A percentile compares a stretch with the other conserved stretches of the same genome.
phyloP scores from a whole-genome alignment of 1,140 invertebrate genomes.

The Temnothorax nylanderi region DNA sequence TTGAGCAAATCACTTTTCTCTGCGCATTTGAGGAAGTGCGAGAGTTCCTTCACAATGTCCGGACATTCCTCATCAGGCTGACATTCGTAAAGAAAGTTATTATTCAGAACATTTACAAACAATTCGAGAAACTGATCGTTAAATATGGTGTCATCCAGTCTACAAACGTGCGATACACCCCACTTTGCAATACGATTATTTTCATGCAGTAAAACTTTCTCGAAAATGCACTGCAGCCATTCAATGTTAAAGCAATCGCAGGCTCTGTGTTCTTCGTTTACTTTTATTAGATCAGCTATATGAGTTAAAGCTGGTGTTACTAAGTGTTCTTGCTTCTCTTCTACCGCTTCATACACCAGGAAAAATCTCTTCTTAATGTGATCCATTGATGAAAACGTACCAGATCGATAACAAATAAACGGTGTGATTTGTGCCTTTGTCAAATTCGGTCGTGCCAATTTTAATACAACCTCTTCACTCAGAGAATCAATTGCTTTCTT shows the following conservation, averaged over 20 bases:
- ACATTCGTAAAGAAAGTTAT: constrained; percentile 77
- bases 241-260: constrained; percentile 73
- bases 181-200: constrained; percentile 84
- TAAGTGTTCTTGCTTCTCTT: constrained; percentile 88
- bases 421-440: constrained; percentile 60
- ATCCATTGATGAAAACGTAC: constrained; percentile 43
- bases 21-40: constrained; percentile 62
- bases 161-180: constrained; percentile 78
- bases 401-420: constrained; percentile 66
- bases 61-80: constrained; percentile 58
- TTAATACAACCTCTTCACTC: constrained; percentile 3
- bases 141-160: constrained; percentile 62
- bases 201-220: constrained; percentile 82
- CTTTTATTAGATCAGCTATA: constrained; percentile 77
- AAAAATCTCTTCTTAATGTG: constrained; percentile 81
- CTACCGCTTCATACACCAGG: constrained; percentile 86
- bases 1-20: constrained; percentile 56
- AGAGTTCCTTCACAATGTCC: constrained; percentile 70
- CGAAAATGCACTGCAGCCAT: constrained; percentile 84
- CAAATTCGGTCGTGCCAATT: not conserved
- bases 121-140: constrained; percentile 71
- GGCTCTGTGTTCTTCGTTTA: constrained; percentile 58
- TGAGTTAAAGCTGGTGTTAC: constrained; percentile 85
- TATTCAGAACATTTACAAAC: constrained; percentile 74
- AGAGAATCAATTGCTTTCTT: constrained; percentile 77